Percentiles rank a stretch among this genome's conserved stretches.
Conservation (phyloP, 23 tunicate species). For the Oikopleura albicans region DNA sequence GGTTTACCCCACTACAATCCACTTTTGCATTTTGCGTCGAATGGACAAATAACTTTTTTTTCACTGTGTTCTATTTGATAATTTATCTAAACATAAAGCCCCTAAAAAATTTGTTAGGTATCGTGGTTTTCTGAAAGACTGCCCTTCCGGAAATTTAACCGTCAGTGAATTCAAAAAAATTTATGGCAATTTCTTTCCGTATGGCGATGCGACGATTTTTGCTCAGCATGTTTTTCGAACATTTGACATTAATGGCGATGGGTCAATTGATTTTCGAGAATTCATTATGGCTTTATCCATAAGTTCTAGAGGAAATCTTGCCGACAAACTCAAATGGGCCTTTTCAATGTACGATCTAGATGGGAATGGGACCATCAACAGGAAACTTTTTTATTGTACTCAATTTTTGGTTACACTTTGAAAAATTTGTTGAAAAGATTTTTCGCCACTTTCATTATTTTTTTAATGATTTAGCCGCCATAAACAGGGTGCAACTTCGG, state of each 20-base stretch:
- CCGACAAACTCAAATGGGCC: conserved; percentile 53
- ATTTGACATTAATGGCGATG: conserved; percentile 55
- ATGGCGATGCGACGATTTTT: conserved; percentile 58
- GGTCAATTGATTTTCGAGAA: conserved; percentile 74
- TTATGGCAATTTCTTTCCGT: conserved; percentile 50
- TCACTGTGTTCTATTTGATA: too few relatives aligned
- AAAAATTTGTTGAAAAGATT: too few relatives aligned
- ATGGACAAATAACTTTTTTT: too few relatives aligned
- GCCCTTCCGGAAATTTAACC: conserved; percentile 59
- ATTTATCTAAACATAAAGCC: not conserved
- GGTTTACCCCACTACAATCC: too few relatives aligned
- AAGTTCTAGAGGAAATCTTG: conserved; percentile 63
- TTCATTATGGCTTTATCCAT: conserved; percentile 70
- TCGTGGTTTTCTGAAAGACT: conserved; percentile 58
- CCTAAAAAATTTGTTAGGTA: too few relatives aligned
- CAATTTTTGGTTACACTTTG: too few relatives aligned
- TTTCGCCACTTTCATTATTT: too few relatives aligned
- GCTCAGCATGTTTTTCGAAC: too few relatives aligned
- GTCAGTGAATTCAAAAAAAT: conserved; percentile 35
- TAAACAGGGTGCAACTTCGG: too few relatives aligned
- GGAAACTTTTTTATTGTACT: not conserved
- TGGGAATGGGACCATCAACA: conserved; percentile 53
- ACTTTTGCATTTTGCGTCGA: too few relatives aligned
- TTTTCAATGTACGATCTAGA: conserved; percentile 70
- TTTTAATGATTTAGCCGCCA: too few relatives aligned